Conservation (phyloP, 2,113 vertebrate species). For the Fulmarus glacialis region DNA sequence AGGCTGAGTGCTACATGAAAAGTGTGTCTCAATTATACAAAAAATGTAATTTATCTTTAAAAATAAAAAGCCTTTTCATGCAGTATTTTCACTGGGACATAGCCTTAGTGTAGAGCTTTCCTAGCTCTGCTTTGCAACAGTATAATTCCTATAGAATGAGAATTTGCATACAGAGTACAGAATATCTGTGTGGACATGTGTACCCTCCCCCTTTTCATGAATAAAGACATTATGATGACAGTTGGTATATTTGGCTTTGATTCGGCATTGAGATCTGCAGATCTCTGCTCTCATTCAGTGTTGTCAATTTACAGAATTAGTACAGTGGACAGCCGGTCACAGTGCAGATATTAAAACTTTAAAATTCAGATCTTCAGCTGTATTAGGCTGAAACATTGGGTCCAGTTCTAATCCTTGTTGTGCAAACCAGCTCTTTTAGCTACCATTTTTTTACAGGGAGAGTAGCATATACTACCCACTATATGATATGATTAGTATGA, state of each 20-base stretch:
- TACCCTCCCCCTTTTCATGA: not conserved
- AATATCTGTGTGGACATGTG: not conserved
- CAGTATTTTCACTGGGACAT: constrained; percentile 60
- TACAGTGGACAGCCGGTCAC: not conserved
- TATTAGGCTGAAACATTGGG: not conserved
- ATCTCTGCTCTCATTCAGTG: not conserved
- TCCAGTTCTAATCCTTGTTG: not conserved
- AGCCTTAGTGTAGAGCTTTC: constrained; percentile 60
- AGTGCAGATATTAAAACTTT: not conserved
- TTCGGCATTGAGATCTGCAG: not conserved
- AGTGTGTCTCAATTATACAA: constrained; percentile 76
- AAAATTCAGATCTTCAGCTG: not conserved
- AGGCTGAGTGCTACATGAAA: constrained; percentile 65
- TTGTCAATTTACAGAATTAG: not conserved
- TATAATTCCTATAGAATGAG: constrained; percentile 67
- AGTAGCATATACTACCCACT: not conserved
- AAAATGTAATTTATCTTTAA: constrained; percentile 74
- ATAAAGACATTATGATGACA: not conserved
- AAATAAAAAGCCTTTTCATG: constrained; percentile 69
- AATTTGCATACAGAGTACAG: constrained; percentile 15
- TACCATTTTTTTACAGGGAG: not conserved
- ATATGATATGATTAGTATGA: not conserved
- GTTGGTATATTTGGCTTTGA: not conserved
- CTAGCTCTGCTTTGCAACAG: constrained; percentile 67
- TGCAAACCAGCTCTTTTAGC: not conserved